A percentile compares a stretch with the other conserved stretches of the same genome.
These are phyloP conservation scores for Pelobates fuscus DNA, from an alignment of 2,113 vertebrate species.

Conservation along the genomic window DNA sequence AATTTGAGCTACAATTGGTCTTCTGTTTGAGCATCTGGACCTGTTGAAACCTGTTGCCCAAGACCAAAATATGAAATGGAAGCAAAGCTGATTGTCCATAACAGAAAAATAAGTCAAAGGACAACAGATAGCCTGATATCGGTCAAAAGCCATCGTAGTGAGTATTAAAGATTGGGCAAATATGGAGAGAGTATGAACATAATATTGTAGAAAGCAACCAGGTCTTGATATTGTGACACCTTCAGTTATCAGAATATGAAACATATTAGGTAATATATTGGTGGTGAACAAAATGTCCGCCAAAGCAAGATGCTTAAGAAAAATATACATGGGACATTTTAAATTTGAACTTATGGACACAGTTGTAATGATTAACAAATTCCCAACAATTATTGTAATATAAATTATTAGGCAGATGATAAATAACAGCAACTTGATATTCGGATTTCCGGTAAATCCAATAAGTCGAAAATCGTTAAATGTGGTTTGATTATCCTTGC, in stretches of 20 bases:
- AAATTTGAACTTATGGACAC: not conserved
- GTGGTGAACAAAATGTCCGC: slow-evolving; percentile 18
- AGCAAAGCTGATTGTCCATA: slow-evolving; percentile 21
- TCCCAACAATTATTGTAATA: slow-evolving; percentile 20
- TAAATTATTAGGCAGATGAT: not conserved
- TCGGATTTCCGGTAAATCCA: slow-evolving; percentile 8
- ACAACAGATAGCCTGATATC: slow-evolving; percentile 24
- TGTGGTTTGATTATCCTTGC: slow-evolving; percentile 2
- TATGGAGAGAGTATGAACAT: slow-evolving; percentile 15
- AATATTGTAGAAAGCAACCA: slow-evolving; percentile 23
- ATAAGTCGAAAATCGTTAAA: slow-evolving; percentile 3
- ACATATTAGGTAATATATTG: slow-evolving; percentile 27
- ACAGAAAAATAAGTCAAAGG: slow-evolving; percentile 18
- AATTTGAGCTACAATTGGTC: no score
- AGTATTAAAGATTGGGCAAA: slow-evolving; percentile 35
- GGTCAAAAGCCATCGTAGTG: slow-evolving; percentile 19
- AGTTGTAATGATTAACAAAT: slow-evolving; percentile 10
- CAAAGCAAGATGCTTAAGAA: slow-evolving; percentile 26
- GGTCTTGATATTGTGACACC: not conserved
- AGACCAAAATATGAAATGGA: slow-evolving; percentile 7
- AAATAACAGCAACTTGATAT: slow-evolving; percentile 11
- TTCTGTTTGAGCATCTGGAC: no score
- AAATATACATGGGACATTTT: slow-evolving; percentile 15
- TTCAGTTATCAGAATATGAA: slow-evolving; percentile 2
- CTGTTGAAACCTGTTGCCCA: slow-evolving; percentile 28